These are phyloP conservation scores for Epicauta chinensis DNA, from an alignment of 1,140 invertebrate species.

Conservation along the genomic window DNA sequence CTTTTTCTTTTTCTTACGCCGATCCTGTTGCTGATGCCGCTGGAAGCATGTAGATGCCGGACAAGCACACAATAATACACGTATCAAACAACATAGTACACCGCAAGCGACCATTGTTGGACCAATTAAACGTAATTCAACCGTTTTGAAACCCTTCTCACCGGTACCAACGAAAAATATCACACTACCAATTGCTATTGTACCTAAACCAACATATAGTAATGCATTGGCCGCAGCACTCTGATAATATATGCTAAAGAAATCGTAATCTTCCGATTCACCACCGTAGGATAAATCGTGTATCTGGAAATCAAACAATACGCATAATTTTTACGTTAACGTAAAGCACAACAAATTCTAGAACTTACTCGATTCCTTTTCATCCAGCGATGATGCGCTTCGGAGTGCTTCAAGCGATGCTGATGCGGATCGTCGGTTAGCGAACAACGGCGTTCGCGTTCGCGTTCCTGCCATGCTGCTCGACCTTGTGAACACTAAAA, in stretches of 20 bases:
- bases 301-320: constrained; percentile 49
- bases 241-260: constrained; percentile 49
- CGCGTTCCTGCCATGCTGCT: constrained; percentile 68
- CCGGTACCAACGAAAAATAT: constrained; percentile 85
- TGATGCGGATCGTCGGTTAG: constrained; percentile 59
- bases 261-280: constrained; percentile 57
- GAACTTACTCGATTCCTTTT: constrained; percentile 70
- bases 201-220: constrained; percentile 77
- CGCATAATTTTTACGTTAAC: too few species aligned
- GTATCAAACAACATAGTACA: constrained; percentile 51
- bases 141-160: constrained; percentile 82
- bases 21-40: constrained; percentile 10
- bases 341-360: too few species aligned
- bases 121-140: constrained; percentile 74
- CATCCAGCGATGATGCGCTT: constrained; percentile 69
- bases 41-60: constrained; percentile 39
- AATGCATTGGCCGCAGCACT: constrained; percentile 68
- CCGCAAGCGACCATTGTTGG: constrained; percentile 58
- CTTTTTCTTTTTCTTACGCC: constrained; percentile 22
- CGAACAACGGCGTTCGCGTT: constrained; percentile 56
- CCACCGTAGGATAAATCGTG: constrained; percentile 66
- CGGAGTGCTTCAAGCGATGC: constrained; percentile 56
- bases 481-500: constrained; percentile 64
- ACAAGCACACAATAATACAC: constrained; percentile 53
- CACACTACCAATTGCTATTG: constrained; percentile 72